Base-by-base conservation (phyloP, 2,113 vertebrate species). In the Hylia prasina region DNA sequence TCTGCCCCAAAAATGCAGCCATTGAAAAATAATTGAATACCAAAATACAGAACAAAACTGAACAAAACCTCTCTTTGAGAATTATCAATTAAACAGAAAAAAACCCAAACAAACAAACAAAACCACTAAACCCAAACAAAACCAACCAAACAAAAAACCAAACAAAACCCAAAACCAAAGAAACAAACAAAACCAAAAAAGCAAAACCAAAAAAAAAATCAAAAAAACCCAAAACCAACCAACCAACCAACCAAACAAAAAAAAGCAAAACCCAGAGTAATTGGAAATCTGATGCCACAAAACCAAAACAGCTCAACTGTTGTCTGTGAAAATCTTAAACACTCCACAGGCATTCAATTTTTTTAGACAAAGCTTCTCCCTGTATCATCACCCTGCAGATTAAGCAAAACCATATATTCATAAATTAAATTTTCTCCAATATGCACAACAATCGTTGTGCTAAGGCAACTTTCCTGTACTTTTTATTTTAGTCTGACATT, bases 41-140 rank as follows among this genome's bases (percentile, higher is more conserved):
- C 4, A 40, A 47, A 75, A 13, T 13, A 30, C 11, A 30, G 23
- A 30, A 10, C 3, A 25, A 75, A 53, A 53, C 7, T 1, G 7
- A 42, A 13, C 7, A 50, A 82, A 44, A 25, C 0, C 0, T 3
- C 5, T 1, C 22, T 44, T 35, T 16, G 14, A 30, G 11, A 44
- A 39, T 65, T 45, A 65, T 17, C 9, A 48, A 17, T 11, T n/a
- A 20, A 42, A 40, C 4, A 31, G 42, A 9, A 40, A 47, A n/a
- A n/a, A n/a, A n/a, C n/a, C n/a, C 10, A 44, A 18, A 12, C 4
- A 35, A 80, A 53, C 9, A 48, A 18, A 42, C 4, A 44, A 21
- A 20, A 24, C 22, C 21, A 9, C 13, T 22, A 31, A 45, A 6
- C 1, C 7, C 7, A 9, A 35, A 31, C 2, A 31, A 54, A 37